Evolutionary conservation across 2,888 invertebrate genomes (phyloP), one percentile per base, ranked within the genome.

Genomic region (Ichneumoninae sp.): DNA sequence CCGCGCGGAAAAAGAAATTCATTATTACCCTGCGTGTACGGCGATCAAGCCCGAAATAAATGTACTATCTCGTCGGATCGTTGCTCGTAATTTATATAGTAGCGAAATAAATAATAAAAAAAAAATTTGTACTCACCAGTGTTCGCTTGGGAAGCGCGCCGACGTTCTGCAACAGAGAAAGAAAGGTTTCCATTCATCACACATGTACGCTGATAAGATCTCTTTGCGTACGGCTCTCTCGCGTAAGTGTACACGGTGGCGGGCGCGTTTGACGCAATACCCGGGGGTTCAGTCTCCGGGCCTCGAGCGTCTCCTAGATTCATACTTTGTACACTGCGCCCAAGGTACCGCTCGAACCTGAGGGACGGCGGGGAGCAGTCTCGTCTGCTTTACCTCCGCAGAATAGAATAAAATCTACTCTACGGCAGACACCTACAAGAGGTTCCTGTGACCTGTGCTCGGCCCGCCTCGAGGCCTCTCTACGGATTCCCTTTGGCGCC

Each of bases 131-230:
- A 86, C 86, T 82, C 77, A 86, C 86, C 86, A 52, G 44, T 44
- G 69, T 54, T 36, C 66, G 75, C 47, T 77, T 82, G 19, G 66
- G 72, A 36, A 78, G 47, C 30, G 79, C 22, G 30, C 75, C 77
- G 44, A 71, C 50, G 69, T 54, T 75, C 86, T 86, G 82, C 16
- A 86, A 83, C 77, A 78, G 22, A 83, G 60, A 65, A 85, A 78
- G 62, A 66, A 30, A 65, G 65, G 54, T 68, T 74, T 68, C 54
- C 70, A 76, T 80, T 71, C 57, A 36, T 44, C 68, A 72, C 74
- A 47, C 74, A 62, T 19, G 26, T 62, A 30, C 19, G n/a, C 16
- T 26, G 74, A 74, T 62, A 47, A 47, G n/a, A 33, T 74, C 72
- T 60, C 57, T 44, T 36, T 30, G 30, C 36, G 30, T 65, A 65